These are phyloP conservation scores for Propithecus deckenii DNA, from an alignment of 2,797 vertebrate species.

Conservation along the genomic window DNA sequence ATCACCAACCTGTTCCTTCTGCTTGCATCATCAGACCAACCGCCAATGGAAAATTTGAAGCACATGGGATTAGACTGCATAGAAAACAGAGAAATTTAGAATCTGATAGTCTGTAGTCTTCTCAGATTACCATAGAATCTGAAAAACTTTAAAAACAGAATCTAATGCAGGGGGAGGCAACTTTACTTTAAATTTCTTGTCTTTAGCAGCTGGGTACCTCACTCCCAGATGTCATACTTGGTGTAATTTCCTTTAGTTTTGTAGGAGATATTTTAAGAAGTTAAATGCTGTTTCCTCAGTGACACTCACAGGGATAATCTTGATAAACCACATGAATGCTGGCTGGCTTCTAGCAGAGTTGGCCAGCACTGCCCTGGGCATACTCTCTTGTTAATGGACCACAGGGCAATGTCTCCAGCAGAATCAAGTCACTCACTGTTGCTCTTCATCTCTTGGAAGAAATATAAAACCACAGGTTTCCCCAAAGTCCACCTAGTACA, in stretches of 20 bases:
- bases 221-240: background rate
- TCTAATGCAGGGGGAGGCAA: background rate
- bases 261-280: slow-evolving; percentile 45
- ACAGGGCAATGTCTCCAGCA: background rate
- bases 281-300: slow-evolving; percentile 21
- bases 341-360: background rate
- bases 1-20: slow-evolving; percentile 70
- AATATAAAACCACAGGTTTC: background rate
- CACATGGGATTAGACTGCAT: background rate
- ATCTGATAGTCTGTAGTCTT: background rate
- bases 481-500: background rate
- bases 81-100: background rate
- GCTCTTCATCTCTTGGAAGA: background rate
- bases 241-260: slow-evolving; percentile 43
- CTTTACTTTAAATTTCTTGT: slow-evolving; percentile 44
- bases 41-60: slow-evolving; percentile 72
- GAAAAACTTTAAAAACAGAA: background rate
- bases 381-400: background rate
- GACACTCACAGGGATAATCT: slow-evolving; percentile 17
- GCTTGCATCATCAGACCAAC: slow-evolving; percentile 59
- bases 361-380: background rate
- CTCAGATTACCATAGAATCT: background rate
- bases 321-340: slow-evolving; percentile 21
- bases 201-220: slow-evolving; percentile 5
- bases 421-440: background rate